Evolutionary conservation across 2,888 invertebrate genomes (phyloP).

Genomic region (Stenichneumon culpator): DNA sequence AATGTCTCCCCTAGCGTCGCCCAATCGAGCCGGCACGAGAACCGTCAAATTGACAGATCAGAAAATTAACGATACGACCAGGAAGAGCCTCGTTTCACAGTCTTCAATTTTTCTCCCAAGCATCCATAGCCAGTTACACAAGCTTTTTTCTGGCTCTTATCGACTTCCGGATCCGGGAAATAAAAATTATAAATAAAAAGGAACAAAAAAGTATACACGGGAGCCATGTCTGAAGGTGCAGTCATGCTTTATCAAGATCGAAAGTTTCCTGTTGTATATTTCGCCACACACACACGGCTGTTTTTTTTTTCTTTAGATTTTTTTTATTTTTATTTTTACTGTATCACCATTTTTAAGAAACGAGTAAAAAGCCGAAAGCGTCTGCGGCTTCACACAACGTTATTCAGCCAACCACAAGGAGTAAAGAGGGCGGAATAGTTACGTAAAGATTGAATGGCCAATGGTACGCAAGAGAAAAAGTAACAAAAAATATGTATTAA

Average conservation of each 20-base stretch:
- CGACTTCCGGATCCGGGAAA: conserved; percentile 65
- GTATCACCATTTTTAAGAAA: conserved; percentile 21
- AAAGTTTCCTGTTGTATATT: conserved; percentile 43
- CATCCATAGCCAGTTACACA: not conserved
- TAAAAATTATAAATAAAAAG: conserved; percentile 37
- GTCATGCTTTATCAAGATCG: conserved; percentile 51
- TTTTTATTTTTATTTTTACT: conserved; percentile 1
- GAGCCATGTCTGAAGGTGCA: conserved; percentile 9
- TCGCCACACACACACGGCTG: conserved; percentile 15
- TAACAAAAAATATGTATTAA: conserved; percentile 31
- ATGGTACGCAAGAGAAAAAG: conserved; percentile 7
- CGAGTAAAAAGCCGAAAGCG: conserved; percentile 7
- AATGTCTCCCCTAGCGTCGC: conserved; percentile 36
- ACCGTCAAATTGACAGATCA: conserved; percentile 25
- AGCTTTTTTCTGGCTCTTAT: conserved; percentile 45
- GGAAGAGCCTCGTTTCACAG: conserved; percentile 13
- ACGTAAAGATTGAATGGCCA: not conserved
- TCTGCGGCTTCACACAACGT: conserved; percentile 1
- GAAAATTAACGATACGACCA: conserved; percentile 28
- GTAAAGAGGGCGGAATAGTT: conserved; percentile 13
- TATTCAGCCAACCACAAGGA: conserved; percentile 3
- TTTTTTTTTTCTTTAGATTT: not conserved
- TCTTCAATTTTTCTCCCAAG: conserved; percentile 19
- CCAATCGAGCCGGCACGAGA: conserved; percentile 39
- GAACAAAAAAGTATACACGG: not conserved